Conservation (phyloP, 2,797 vertebrate genomes). For the Staurois parvus region DNA sequence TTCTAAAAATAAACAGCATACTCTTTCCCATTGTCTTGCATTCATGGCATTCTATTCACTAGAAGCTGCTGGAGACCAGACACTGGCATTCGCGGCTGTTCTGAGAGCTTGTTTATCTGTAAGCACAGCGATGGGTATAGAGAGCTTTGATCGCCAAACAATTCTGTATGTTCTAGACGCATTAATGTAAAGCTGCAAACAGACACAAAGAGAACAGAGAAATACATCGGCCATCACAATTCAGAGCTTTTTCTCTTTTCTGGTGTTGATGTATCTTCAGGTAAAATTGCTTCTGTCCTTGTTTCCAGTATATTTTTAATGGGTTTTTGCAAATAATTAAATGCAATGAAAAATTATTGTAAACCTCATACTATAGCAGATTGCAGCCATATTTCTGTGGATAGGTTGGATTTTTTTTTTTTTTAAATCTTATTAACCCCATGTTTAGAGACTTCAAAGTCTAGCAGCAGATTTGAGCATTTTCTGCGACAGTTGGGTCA, state of each 20-base stretch:
- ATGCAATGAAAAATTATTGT: too few species aligned
- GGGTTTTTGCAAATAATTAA: neutral
- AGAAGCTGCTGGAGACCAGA: conserved; percentile 20
- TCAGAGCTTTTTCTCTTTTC: neutral
- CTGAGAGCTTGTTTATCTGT: conserved; percentile 30
- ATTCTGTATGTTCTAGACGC: conserved; percentile 11
- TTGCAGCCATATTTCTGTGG: too few species aligned
- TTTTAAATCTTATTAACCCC: too few species aligned
- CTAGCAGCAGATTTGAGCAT: too few species aligned
- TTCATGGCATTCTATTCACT: conserved; percentile 14
- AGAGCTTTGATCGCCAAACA: conserved; percentile 30
- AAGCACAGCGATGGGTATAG: conserved; percentile 1
- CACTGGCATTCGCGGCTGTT: neutral
- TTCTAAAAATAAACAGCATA: conserved; percentile 30
- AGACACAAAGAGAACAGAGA: neutral
- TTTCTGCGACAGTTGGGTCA: too few species aligned
- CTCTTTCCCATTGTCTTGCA: conserved; percentile 23
- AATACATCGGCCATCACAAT: neutral
- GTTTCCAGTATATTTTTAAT: neutral
- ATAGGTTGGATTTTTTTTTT: too few species aligned
- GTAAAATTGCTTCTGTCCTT: conserved; percentile 18
- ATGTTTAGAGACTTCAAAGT: too few species aligned
- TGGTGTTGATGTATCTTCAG: neutral
- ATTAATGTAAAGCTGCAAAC: conserved; percentile 3
- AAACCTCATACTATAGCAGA: too few species aligned